Evolutionary conservation across 2,888 invertebrate genomes (phyloP).

Genomic region (Drosophila falleni): DNA sequence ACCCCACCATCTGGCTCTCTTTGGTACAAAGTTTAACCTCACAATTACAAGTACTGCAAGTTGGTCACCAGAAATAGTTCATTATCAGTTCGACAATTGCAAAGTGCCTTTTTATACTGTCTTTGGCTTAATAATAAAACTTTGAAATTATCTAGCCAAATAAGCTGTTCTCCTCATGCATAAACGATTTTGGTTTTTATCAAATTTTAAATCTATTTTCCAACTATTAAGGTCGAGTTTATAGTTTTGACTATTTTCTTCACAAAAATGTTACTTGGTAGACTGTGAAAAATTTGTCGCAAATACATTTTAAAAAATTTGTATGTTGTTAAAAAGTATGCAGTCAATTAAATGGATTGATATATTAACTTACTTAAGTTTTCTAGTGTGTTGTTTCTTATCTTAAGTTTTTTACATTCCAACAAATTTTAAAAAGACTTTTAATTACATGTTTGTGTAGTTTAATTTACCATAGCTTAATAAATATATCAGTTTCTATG

Average conservation of each 20-base stretch:
- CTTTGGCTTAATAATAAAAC: conserved; percentile 47
- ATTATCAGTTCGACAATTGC: conserved; percentile 43
- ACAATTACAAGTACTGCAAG: conserved; percentile 49
- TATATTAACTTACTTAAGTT: too few species aligned
- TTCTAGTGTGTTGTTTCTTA: too few species aligned
- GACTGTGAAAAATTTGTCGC: too few species aligned
- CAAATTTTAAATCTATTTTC: conserved; percentile 12
- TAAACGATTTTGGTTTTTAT: conserved; percentile 12
- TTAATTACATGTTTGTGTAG: too few species aligned
- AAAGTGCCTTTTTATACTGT: conserved; percentile 37
- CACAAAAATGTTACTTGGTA: too few species aligned
- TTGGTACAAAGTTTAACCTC: conserved; percentile 34
- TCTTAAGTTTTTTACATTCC: too few species aligned
- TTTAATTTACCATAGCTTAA: too few species aligned
- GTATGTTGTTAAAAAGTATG: too few species aligned
- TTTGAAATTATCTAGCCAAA: conserved; percentile 53
- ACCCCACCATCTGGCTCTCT: neutral
- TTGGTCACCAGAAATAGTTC: conserved; percentile 49
- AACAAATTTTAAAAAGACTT: too few species aligned
- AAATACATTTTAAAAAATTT: too few species aligned
- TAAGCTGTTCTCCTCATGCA: conserved; percentile 37
- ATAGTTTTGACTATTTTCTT: neutral
- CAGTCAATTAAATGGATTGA: too few species aligned
- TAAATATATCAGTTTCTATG: too few species aligned
- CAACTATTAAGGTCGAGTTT: neutral